Evolutionary conservation across 2,797 vertebrate species (phyloP).

Genomic region (Falco rusticolus): DNA sequence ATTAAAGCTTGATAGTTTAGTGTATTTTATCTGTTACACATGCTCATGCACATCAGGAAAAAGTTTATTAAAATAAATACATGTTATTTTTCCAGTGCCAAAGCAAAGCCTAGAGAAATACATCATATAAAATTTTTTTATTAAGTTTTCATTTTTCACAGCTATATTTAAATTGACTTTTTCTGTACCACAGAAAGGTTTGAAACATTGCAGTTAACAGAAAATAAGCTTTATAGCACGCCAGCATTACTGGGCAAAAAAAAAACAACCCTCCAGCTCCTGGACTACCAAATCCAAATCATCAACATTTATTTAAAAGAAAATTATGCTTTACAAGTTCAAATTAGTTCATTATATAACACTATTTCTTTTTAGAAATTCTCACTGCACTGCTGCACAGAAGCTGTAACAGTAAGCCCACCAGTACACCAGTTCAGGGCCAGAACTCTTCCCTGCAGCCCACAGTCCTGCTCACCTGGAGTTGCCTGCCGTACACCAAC

Average conservation of each 20-base stretch:
- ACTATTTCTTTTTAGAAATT: not conserved
- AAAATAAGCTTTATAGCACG: not conserved
- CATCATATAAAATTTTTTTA: not conserved
- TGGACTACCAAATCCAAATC: not conserved
- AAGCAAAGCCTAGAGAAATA: not conserved
- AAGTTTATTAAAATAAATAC: not conserved
- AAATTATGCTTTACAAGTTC: not conserved
- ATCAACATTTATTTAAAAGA: not conserved
- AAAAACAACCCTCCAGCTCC: not conserved
- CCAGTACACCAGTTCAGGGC: no score
- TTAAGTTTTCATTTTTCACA: not conserved
- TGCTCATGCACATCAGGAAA: not conserved
- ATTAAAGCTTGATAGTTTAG: not conserved
- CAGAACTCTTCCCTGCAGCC: not conserved
- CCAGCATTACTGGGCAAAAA: not conserved
- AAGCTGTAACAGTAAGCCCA: not conserved
- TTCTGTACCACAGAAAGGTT: not conserved
- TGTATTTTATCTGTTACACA: not conserved
- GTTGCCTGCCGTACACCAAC: accelerated
- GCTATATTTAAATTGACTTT: not conserved
- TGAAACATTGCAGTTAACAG: not conserved
- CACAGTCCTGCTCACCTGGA: no score
- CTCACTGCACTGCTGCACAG: not conserved
- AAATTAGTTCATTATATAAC: not conserved
- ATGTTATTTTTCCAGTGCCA: not conserved